Percentiles rank a stretch among this genome's conserved stretches.
phyloP scores from a whole-genome alignment of 2,797 vertebrate genomes.

The Lates japonicus region DNA sequence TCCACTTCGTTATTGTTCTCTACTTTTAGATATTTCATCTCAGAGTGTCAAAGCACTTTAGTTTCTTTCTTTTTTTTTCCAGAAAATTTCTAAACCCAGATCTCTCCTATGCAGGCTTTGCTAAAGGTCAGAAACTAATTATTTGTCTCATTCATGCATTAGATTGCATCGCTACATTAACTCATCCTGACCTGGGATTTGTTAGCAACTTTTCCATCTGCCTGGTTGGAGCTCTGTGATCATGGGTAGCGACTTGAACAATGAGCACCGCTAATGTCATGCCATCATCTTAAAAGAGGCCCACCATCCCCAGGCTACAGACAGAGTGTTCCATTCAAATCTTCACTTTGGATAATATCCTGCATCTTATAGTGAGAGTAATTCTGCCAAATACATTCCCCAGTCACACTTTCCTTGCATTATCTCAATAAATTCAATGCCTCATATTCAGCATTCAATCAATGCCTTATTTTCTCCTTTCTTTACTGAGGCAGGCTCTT shows the following conservation, averaged over 20 bases:
- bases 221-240: constrained; percentile 3
- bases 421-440: constrained; percentile 43
- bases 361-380: background rate
- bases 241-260: background rate
- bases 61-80: background rate
- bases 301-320: background rate
- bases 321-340: constrained; percentile 1
- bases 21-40: background rate
- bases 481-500: constrained; percentile 28
- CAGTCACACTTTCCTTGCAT: constrained; percentile 36
- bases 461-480: constrained; percentile 50
- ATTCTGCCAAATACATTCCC: constrained; percentile 37
- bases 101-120: constrained; percentile 1
- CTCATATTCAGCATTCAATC: constrained; percentile 54
- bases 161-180: background rate
- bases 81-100: background rate
- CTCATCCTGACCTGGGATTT: constrained; percentile 28
- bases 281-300: background rate
- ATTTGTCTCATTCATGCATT: constrained; percentile 30
- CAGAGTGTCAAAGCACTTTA: background rate
- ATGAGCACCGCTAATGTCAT: constrained; percentile 6
- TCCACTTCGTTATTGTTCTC: background rate
- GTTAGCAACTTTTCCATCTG: background rate
- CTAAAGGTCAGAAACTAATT: constrained; percentile 58
- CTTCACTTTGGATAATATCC: constrained; percentile 23